A percentile compares a stretch with the other conserved stretches of the same genome.
phyloP scores from a whole-genome alignment of 2,113 vertebrate genomes.

The Symphodus melops region DNA sequence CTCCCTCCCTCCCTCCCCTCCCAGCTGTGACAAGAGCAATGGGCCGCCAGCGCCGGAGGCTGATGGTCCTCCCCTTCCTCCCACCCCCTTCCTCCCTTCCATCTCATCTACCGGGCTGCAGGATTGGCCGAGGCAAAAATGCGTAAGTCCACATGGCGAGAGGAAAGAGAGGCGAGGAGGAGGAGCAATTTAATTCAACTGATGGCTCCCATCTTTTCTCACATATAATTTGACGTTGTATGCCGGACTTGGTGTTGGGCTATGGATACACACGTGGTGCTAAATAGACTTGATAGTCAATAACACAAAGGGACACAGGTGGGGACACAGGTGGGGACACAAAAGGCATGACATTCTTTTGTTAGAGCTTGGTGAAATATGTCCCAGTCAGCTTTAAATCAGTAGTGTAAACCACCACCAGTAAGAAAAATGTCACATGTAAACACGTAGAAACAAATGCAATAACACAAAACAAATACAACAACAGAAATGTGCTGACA shows the following conservation, averaged over 20 bases:
- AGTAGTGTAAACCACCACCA: not conserved
- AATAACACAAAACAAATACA: too few species aligned
- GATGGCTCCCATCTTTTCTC: slow-evolving; percentile 69
- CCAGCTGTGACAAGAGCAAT: slow-evolving; percentile 80
- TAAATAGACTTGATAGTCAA: slow-evolving; percentile 28
- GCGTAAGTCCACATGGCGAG: slow-evolving; percentile 53
- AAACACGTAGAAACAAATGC: too few species aligned
- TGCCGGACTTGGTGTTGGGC: slow-evolving; percentile 48
- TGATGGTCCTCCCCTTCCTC: slow-evolving; percentile 65
- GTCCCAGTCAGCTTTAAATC: not conserved
- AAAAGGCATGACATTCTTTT: slow-evolving; percentile 8
- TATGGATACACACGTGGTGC: not conserved
- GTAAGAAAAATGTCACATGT: not conserved
- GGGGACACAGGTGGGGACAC: slow-evolving; percentile 27
- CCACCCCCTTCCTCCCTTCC: not conserved
- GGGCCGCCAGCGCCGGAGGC: slow-evolving; percentile 67
- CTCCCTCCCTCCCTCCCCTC: slow-evolving; percentile 62
- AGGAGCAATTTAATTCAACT: slow-evolving; percentile 78
- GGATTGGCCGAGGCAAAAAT: slow-evolving; percentile 70
- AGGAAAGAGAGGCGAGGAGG: slow-evolving; percentile 30
- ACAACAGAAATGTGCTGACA: too few species aligned
- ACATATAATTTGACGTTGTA: slow-evolving; percentile 61
- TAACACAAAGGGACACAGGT: slow-evolving; percentile 34
- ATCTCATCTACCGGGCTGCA: slow-evolving; percentile 5
- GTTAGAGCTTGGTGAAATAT: slow-evolving; percentile 5